Conservation (phyloP, 2,113 vertebrate species). For the Brevimyrus niger region DNA sequence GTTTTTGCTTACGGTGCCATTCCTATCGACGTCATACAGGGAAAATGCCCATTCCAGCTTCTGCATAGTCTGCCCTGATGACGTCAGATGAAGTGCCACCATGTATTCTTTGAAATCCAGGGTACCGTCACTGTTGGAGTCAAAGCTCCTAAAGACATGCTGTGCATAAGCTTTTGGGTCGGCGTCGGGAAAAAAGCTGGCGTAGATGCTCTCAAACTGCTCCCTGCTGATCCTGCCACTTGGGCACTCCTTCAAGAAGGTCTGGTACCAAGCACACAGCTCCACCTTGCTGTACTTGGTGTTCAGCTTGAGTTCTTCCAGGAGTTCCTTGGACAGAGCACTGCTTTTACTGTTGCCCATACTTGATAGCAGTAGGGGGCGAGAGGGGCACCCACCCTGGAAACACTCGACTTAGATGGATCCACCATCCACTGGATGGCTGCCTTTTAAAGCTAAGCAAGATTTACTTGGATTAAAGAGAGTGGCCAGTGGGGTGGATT, state of each 20-base stretch:
- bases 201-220: constrained; percentile 71
- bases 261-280: constrained; percentile 66
- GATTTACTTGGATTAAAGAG: constrained; percentile 32
- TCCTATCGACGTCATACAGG: constrained; percentile 72
- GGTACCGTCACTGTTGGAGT: constrained; percentile 68
- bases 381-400: not conserved
- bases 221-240: constrained; percentile 61
- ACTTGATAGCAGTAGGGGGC: not conserved
- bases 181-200: constrained; percentile 68
- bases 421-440: not conserved
- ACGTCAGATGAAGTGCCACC: constrained; percentile 69
- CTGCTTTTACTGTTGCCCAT: constrained; percentile 74
- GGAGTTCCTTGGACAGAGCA: constrained; percentile 64
- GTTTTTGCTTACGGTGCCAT: constrained; percentile 69
- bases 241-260: constrained; percentile 72
- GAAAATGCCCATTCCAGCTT: constrained; percentile 75
- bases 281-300: constrained; percentile 65
- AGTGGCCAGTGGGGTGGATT: not conserved
- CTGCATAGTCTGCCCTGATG: constrained; percentile 64
- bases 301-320: constrained; percentile 69
- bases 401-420: not conserved
- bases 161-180: constrained; percentile 63
- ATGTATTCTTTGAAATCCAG: constrained; percentile 78
- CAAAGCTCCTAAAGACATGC: constrained; percentile 72
- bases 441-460: constrained; percentile 32